Percentiles rank a stretch among this genome's conserved stretches.
Evolutionary conservation across 2,888 invertebrate genomes (phyloP).

Genomic region (Oeneis ivallda): DNA sequence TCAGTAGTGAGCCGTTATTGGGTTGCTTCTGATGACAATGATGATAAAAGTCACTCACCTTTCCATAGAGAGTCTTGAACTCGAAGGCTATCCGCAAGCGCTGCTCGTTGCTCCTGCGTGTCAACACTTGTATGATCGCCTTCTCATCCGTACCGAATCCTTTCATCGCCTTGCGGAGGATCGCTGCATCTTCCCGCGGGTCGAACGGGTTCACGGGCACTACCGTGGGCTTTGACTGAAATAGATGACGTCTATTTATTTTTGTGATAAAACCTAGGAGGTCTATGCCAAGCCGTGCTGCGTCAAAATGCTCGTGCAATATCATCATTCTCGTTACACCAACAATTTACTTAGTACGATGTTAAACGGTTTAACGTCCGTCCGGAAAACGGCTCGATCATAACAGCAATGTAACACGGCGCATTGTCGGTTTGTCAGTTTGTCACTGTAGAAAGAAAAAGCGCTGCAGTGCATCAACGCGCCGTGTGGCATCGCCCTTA

Average conservation of each 20-base stretch:
- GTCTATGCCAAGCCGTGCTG: not conserved
- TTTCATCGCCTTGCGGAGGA: constrained; percentile 94
- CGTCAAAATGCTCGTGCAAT: not conserved
- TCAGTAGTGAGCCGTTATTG: no score
- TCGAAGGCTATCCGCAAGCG: constrained; percentile 90
- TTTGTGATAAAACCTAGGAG: not conserved
- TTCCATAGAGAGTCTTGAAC: constrained; percentile 94
- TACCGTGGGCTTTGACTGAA: constrained; percentile 88
- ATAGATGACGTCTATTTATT: not conserved
- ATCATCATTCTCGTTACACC: no score
- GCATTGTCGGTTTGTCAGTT: no score
- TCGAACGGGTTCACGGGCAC: constrained; percentile 89
- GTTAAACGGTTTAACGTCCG: no score
- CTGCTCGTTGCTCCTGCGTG: constrained; percentile 91
- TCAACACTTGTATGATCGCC: constrained; percentile 91
- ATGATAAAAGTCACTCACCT: constrained; percentile 74
- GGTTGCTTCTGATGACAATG: no score
- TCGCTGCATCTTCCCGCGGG: constrained; percentile 89
- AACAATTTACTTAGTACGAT: no score
- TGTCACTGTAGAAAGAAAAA: no score
- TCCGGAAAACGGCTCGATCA: no score
- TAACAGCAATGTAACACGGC: no score
- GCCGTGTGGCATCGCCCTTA: no score
- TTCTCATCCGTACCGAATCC: constrained; percentile 96
- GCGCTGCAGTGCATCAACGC: no score